These are phyloP conservation scores for Sinelater perroti DNA, from an alignment of 2,888 invertebrate genomes.

Conservation along the genomic window DNA sequence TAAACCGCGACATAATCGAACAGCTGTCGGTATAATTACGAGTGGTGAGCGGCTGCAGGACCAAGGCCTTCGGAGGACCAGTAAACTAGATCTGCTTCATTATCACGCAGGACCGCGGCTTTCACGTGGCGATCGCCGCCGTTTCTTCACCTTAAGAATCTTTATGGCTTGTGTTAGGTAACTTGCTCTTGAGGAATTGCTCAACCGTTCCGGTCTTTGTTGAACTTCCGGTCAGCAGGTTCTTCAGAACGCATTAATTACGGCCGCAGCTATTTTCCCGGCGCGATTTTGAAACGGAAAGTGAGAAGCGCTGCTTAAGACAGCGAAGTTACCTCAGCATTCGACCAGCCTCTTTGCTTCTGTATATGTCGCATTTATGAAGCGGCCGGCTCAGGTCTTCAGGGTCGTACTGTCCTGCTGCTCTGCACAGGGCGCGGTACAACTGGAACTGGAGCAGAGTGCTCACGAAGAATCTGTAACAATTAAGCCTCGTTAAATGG, in stretches of 20 bases:
- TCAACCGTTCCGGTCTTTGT: slow-evolving; percentile 33
- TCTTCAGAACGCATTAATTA: slow-evolving; percentile 14
- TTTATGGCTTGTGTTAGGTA: slow-evolving; percentile 33
- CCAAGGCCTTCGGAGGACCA: slow-evolving; percentile 31
- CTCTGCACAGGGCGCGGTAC: slow-evolving; percentile 82
- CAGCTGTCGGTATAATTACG: slow-evolving; percentile 23
- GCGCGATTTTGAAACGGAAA: background rate
- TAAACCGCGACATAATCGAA: slow-evolving; percentile 26
- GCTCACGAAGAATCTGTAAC: slow-evolving; percentile 89
- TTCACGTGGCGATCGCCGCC: slow-evolving; percentile 33
- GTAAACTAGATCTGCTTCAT: slow-evolving; percentile 33
- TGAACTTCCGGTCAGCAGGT: slow-evolving; percentile 36
- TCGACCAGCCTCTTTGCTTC: slow-evolving; percentile 86
- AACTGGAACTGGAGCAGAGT: slow-evolving; percentile 94
- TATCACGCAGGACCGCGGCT: slow-evolving; percentile 19
- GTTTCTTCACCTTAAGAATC: slow-evolving; percentile 28
- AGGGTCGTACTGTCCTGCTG: slow-evolving; percentile 82
- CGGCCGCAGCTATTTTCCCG: slow-evolving; percentile 2
- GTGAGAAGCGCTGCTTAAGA: slow-evolving; percentile 1
- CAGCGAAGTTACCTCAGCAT: slow-evolving; percentile 77
- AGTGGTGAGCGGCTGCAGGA: slow-evolving; percentile 31
- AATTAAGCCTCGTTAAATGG: too few relatives aligned
- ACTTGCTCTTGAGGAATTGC: slow-evolving; percentile 20
- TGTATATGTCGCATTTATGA: slow-evolving; percentile 91
- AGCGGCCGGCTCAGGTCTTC: slow-evolving; percentile 76